phyloP scores from a whole-genome alignment of 2,113 vertebrate genomes.

The Anseranas semipalmata region DNA sequence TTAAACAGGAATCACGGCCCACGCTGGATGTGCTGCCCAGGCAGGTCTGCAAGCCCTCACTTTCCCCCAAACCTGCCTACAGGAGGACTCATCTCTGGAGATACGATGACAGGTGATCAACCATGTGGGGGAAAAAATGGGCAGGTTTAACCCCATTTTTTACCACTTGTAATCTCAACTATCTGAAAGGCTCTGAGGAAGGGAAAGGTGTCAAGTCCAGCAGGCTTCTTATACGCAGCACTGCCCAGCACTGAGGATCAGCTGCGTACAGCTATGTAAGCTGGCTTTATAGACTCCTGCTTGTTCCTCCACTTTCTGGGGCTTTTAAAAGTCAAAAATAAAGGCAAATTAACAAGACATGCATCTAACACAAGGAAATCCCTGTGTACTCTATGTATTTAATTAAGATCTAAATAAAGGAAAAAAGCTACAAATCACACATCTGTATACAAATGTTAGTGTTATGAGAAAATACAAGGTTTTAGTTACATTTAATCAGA shows the following conservation, averaged over 20 bases:
- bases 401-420: not conserved
- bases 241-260: not conserved
- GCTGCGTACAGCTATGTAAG: not conserved
- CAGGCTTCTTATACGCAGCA: not conserved
- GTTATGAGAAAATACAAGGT: not conserved
- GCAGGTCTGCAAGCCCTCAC: not conserved
- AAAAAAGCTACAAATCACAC: not conserved
- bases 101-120: not conserved
- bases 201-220: not conserved
- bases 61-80: not conserved
- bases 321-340: slow-evolving; percentile 2
- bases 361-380: not conserved
- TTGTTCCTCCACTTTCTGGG: not conserved
- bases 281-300: not conserved
- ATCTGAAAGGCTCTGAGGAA: not conserved
- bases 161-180: not conserved
- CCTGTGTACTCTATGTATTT: not conserved
- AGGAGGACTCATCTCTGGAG: not conserved
- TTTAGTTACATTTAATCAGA: not conserved
- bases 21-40: not conserved
- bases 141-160: not conserved
- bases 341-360: not conserved
- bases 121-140: not conserved
- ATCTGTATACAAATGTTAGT: not conserved
- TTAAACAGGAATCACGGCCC: not conserved